These are phyloP conservation scores for Pedionomus torquatus DNA, from an alignment of 2,113 vertebrate genomes.

Conservation along the genomic window DNA sequence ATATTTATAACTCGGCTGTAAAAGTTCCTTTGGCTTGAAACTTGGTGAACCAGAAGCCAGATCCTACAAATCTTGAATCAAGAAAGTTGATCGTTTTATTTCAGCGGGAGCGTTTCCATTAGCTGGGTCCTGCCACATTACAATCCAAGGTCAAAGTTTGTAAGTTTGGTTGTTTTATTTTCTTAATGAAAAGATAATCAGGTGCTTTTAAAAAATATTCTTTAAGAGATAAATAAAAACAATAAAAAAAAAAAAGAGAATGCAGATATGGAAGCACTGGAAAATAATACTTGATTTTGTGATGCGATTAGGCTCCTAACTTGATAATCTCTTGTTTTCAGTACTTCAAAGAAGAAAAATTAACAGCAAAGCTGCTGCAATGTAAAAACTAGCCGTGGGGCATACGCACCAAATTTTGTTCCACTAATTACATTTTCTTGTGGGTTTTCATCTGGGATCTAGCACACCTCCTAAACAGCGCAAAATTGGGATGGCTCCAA, in stretches of 20 bases:
- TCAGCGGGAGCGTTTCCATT: background rate
- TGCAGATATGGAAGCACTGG: background rate
- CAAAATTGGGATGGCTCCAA: conserved; percentile 39
- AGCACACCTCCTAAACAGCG: background rate
- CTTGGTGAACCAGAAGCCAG: background rate
- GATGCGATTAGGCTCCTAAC: conserved; percentile 9
- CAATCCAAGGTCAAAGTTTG: background rate
- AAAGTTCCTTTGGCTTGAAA: conserved; percentile 4
- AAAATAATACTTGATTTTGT: background rate
- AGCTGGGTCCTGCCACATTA: background rate
- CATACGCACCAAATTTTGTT: conserved; percentile 38
- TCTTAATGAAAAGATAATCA: background rate
- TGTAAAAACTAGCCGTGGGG: background rate
- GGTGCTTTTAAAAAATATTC: background rate
- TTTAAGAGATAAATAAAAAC: background rate
- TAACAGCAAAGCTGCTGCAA: conserved; percentile 19
- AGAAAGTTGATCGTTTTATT: background rate
- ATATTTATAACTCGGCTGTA: conserved; percentile 22
- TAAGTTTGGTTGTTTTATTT: background rate
- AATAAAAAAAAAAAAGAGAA: background rate
- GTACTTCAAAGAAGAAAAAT: background rate
- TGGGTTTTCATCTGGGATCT: conserved; percentile 38
- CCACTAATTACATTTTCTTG: conserved; percentile 55
- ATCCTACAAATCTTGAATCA: background rate
- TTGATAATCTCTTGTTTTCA: conserved; percentile 32